phyloP scores from a whole-genome alignment of 2,797 vertebrate genomes.

The Monodelphis domestica region DNA sequence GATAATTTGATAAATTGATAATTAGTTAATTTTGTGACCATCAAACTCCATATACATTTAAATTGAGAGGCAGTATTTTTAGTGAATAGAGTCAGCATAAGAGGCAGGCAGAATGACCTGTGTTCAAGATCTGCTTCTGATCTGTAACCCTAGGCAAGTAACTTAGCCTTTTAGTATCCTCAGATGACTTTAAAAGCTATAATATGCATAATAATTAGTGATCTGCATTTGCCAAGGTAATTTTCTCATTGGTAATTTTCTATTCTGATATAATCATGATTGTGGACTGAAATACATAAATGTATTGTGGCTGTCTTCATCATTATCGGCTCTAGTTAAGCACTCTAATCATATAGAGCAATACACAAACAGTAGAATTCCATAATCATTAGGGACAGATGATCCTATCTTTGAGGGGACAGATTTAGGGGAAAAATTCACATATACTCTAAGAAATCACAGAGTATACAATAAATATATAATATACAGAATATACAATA shows the following conservation, averaged over 20 bases:
- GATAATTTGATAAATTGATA: no score
- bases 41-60: not conserved
- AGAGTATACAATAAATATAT: not conserved
- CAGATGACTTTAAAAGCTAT: not conserved
- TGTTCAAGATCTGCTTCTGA: constrained; percentile 6
- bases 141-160: not conserved
- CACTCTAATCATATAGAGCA: not conserved
- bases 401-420: not conserved
- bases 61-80: not conserved
- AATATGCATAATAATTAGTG: not conserved
- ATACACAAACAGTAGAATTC: not conserved
- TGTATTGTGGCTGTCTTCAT: not conserved
- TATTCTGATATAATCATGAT: not conserved
- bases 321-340: not conserved
- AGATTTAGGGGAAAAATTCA: not conserved
- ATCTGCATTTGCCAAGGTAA: not conserved
- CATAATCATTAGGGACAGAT: not conserved
- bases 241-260: not conserved
- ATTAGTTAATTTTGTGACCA: not conserved
- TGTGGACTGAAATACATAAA: not conserved
- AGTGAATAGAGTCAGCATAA: not conserved
- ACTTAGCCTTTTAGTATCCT: not conserved
- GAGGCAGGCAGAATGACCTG: not conserved
- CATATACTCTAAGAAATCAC: not conserved
- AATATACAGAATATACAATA: no score